phyloP scores from a whole-genome alignment of 2,797 vertebrate species.

The Onychomys arenicola region DNA sequence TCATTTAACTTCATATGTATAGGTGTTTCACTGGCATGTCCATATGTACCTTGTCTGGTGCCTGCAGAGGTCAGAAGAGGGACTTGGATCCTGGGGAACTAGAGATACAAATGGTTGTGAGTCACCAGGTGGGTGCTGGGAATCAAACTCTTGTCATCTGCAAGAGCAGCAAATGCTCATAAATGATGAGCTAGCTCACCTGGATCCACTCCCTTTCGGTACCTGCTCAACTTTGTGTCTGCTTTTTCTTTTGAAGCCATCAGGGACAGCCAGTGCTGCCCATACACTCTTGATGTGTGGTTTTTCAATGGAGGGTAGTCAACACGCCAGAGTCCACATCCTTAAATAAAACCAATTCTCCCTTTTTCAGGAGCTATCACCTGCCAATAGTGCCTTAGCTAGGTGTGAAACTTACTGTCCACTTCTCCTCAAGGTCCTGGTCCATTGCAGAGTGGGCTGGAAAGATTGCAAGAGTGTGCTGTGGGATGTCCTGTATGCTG shows the following conservation, averaged over 20 bases:
- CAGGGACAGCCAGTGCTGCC: not conserved
- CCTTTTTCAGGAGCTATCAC: not conserved
- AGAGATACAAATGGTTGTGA: not conserved
- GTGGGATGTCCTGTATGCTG: too few species aligned
- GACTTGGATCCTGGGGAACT: not conserved
- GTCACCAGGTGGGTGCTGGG: not conserved
- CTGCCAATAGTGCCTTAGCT: not conserved
- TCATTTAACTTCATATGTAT: not conserved
- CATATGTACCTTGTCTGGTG: not conserved
- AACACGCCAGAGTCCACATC: not conserved
- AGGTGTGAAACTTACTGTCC: not conserved
- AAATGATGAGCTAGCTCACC: not conserved
- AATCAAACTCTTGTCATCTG: not conserved
- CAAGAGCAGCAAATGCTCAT: not conserved
- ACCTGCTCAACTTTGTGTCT: not conserved
- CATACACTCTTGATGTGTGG: not conserved
- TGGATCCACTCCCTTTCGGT: too few species aligned
- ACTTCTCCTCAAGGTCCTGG: not conserved
- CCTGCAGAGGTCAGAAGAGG: not conserved
- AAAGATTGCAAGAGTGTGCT: not conserved
- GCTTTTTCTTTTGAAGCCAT: not conserved
- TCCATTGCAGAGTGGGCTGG: not conserved
- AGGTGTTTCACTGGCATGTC: not conserved
- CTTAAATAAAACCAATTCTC: not conserved
- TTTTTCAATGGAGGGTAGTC: not conserved